Evolutionary conservation across 2,113 vertebrate genomes (phyloP).

Genomic region (Platycercus adscitus): DNA sequence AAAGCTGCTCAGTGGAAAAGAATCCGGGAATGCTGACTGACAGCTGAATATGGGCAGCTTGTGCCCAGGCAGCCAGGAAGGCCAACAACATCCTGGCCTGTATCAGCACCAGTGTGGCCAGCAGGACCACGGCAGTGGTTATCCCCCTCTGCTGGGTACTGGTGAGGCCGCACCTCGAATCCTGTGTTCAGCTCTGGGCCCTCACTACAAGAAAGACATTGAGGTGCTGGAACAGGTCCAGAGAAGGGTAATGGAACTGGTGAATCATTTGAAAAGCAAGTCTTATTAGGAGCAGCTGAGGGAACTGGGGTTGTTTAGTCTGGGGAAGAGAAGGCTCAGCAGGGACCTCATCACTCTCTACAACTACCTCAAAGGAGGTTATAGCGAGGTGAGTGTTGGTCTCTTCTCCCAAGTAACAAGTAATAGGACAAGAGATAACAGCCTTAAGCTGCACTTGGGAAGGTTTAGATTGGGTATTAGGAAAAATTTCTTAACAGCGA

Average conservation of each 20-base stretch:
- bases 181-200: not conserved
- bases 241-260: not conserved
- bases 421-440: not conserved
- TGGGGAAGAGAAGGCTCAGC: not conserved
- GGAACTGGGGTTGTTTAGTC: not conserved
- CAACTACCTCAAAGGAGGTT: not conserved
- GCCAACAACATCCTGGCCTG: not conserved
- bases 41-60: not conserved
- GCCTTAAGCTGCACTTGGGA: not conserved
- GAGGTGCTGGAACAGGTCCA: not conserved
- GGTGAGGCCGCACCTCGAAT: not conserved
- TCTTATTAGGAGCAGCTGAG: not conserved
- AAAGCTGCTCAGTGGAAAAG: not conserved
- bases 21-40: not conserved
- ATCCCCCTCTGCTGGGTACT: not conserved
- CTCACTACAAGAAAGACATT: not conserved
- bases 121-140: not conserved
- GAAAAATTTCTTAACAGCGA: not conserved
- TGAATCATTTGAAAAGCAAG: not conserved
- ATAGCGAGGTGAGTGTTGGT: not conserved
- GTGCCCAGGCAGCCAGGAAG: not conserved
- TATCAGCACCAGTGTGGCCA: not conserved
- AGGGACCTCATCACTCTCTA: not conserved
- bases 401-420: not conserved
- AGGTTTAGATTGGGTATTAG: not conserved